Conservation (phyloP, 2,888 invertebrate species). For the Sarcophaga variegata region DNA sequence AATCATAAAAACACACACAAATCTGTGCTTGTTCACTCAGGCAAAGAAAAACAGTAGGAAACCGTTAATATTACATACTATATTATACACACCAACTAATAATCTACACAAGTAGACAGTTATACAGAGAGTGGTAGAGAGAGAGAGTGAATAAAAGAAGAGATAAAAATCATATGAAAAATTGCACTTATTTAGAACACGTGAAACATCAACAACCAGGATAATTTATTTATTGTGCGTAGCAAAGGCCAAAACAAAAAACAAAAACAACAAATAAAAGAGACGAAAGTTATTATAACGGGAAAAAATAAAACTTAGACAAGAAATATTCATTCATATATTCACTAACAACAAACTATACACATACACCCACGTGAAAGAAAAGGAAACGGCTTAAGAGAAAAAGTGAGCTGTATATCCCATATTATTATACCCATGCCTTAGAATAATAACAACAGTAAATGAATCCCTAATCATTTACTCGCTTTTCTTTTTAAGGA, state of each 20-base stretch:
- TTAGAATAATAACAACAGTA: too few species aligned
- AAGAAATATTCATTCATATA: background rate
- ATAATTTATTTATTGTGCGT: slow-evolving; percentile 28
- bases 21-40: background rate
- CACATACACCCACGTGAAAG: background rate
- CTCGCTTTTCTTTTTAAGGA: too few species aligned
- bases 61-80: background rate
- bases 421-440: too few species aligned
- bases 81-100: too few species aligned
- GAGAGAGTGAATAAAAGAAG: background rate
- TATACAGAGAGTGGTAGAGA: background rate
- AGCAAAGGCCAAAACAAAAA: background rate
- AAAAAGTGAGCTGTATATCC: too few species aligned
- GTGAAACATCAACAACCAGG: slow-evolving; percentile 53
- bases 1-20: background rate
- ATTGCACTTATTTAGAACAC: slow-evolving; percentile 56
- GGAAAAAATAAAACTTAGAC: background rate
- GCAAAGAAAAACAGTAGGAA: slow-evolving; percentile 33
- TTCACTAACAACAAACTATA: background rate
- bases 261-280: background rate
- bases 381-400: background rate
- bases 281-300: background rate
- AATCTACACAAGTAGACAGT: too few species aligned
- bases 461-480: too few species aligned
- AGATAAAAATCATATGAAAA: background rate